Evolutionary conservation across 2,888 invertebrate species (phyloP), one percentile per base, ranked within the genome.

Genomic region (Lasioglossum malachurum): DNA sequence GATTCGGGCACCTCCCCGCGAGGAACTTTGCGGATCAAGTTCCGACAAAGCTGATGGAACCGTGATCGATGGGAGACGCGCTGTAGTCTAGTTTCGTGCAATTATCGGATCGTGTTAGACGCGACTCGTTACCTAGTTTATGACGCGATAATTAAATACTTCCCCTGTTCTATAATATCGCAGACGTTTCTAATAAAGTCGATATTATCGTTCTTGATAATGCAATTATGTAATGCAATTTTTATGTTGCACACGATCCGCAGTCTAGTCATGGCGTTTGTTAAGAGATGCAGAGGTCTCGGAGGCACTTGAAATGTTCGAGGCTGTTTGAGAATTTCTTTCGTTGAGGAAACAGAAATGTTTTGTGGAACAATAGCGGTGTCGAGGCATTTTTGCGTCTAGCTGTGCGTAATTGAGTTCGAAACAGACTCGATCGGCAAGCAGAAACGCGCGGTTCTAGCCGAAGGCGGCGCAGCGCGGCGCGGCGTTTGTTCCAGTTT

Each of bases 401-500:
- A 1, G n/a, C 7, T 35, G 23, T 69, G 41, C 49, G 23, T 80
- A 74, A 83, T 83, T 49, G 75, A 76, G 76, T 35, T 67, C 53
- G 41, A 77, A 80, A 75, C 38, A n/a, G 78, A 74, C 57, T 57
- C 19, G 46, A 81, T 80, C 38, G 57, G 8, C 60, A 31, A 60
- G 27, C 27, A 46, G 46, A 31, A 16, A 60, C 60, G 71, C 75
- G 60, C 41, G 38, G n/a, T 60, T 49, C 49, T 31, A 83, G 44
- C n/a, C 19, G 41, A 60, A 38, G 31, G 74, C 60, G 44, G 14
- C 64, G 44, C 35, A 0, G 3, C 35, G 35, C 35, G 35, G 35
- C 35, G 35, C 35, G 49, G 19, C 64, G 35, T 75, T 71, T 53
- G 78, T 64, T 23, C 78, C 27, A 85, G 73, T 83, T 83, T 83